Percentiles rank a stretch among this genome's conserved stretches.
phyloP scores from a whole-genome alignment of 2,113 vertebrate species.

The Chaetura pelagica region DNA sequence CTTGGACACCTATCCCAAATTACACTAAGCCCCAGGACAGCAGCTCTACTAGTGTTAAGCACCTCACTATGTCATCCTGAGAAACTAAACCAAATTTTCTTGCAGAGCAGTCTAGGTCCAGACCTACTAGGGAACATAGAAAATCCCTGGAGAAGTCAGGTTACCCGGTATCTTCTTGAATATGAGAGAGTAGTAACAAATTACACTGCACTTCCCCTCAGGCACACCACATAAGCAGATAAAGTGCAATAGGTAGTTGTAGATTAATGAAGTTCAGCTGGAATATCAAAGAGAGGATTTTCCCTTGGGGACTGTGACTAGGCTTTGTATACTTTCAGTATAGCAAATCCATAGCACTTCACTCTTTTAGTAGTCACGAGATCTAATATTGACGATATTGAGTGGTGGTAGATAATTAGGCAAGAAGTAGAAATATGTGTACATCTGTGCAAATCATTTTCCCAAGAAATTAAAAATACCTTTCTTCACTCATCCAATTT shows the following conservation, averaged over 20 bases:
- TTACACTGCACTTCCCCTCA: neutral
- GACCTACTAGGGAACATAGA: neutral
- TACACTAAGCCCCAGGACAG: neutral
- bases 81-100: neutral
- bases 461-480: neutral
- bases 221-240: neutral
- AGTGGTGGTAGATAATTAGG: neutral
- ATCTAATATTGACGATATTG: neutral
- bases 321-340: neutral
- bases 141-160: neutral
- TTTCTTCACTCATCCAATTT: neutral
- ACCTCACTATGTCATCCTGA: neutral
- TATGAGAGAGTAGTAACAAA: neutral
- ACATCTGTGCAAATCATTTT: neutral
- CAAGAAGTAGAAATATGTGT: neutral
- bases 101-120: neutral
- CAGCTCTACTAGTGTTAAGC: neutral
- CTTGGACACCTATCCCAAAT: neutral
- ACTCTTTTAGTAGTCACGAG: neutral
- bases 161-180: neutral
- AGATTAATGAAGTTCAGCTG: neutral
- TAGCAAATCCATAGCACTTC: neutral
- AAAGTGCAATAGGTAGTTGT: neutral
- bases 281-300: neutral
- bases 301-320: neutral